These are phyloP conservation scores for Scomber colias DNA, from an alignment of 2,113 vertebrate species.

Conservation along the genomic window DNA sequence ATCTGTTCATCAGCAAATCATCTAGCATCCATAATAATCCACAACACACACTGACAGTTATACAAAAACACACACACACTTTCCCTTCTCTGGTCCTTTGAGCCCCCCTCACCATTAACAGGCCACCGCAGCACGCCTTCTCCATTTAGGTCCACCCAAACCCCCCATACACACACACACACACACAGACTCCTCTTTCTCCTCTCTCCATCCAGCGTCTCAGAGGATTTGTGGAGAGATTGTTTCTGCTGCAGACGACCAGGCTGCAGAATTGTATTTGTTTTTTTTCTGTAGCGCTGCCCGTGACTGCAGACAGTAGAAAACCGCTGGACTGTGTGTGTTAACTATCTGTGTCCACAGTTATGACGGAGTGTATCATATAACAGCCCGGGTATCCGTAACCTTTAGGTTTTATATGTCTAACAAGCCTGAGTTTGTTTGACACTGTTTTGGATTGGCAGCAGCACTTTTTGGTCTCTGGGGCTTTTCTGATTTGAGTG, in stretches of 20 bases:
- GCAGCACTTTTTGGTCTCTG: slow-evolving; percentile 4
- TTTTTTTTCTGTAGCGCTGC: slow-evolving; percentile 58
- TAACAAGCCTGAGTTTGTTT: slow-evolving; percentile 50
- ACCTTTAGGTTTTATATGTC: slow-evolving; percentile 40
- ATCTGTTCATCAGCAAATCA: slow-evolving; percentile 8
- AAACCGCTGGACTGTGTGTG: slow-evolving; percentile 48
- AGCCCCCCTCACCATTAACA: slow-evolving; percentile 52
- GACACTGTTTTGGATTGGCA: slow-evolving; percentile 35
- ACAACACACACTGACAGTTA: no score
- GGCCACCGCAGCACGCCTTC: slow-evolving; percentile 41
- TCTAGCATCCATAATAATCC: no score
- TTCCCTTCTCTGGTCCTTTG: slow-evolving; percentile 19
- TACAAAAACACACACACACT: slow-evolving; percentile 10
- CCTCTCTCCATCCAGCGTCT: slow-evolving; percentile 35
- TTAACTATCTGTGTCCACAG: slow-evolving; percentile 62
- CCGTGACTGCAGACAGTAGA: slow-evolving; percentile 66
- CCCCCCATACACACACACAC: slow-evolving; percentile 1
- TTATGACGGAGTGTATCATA: slow-evolving; percentile 49
- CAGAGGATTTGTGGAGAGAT: slow-evolving; percentile 58
- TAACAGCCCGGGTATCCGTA: slow-evolving; percentile 43
- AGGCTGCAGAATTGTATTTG: slow-evolving; percentile 58
- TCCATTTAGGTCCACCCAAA: slow-evolving; percentile 51
- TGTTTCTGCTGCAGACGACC: slow-evolving; percentile 55
- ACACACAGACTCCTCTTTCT: slow-evolving; percentile 10
- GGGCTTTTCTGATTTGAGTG: slow-evolving; percentile 35